Base-by-base conservation (phyloP, 2,113 vertebrate species). In the Hippocampus mohnikei region DNA sequence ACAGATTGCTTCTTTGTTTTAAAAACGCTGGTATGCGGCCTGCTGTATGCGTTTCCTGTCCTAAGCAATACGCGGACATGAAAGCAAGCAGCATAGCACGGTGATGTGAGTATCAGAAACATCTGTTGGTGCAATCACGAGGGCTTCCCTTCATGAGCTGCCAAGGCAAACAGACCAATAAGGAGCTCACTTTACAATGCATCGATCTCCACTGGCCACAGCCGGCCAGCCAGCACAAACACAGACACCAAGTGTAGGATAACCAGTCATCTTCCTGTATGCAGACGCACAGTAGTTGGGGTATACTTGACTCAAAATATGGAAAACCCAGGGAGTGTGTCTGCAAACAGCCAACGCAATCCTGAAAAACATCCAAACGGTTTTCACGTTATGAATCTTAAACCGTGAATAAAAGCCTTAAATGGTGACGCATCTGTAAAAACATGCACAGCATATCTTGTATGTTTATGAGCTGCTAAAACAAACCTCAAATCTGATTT, bases 81-180 rank as follows among this genome's bases (percentile, higher is more conserved):
- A 92, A 93, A 89, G 92, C 83, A 89, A 87, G 89, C 90, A 93
- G 90, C 82, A 92, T 89, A 2, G 88, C 93, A 86, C 88, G 68
- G 91, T 94, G 94, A 15, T 92, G 92, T 93, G 93, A 74, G 91
- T 93, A 94, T 94, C 42, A 91, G 94, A 82, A 82, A 97, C 96
- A 99, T 99, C 96, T 99, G 96, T 94, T 94, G 93, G 95, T 95
- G 93, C 91, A 98, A 98, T 98, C 95, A 96, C 94, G 29, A 87
- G 90, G 91, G 92, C 91, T 88, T 85, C 95, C 95, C 98, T 98
- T 99, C 92, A 98, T 96, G 94, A 92, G 85, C 92, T 95, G 97
- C 97, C 97, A 99, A 99, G 95, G 94, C 94, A 96, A 98, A 98
- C 95, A 97, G 92, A 91, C 94, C 95, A 96, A 96, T 96, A 97